phyloP scores from a whole-genome alignment of 2,888 invertebrate species.

The Quadroppia sp. region DNA sequence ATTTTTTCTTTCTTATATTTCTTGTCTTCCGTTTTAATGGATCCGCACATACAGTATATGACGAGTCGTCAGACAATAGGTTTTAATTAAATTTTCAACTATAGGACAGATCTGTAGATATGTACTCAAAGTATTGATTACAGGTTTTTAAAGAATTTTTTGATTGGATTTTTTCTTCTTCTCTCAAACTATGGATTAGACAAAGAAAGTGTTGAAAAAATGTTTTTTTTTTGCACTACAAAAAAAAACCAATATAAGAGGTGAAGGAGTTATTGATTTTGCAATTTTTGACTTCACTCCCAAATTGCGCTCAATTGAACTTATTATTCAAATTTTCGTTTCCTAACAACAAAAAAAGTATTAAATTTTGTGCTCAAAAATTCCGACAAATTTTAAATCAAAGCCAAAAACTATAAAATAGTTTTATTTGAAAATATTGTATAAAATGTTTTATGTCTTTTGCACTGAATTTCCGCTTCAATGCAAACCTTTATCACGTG shows the following conservation, averaged over 20 bases:
- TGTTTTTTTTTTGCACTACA: too few species aligned
- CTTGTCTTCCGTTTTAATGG: too few species aligned
- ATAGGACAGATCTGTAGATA: background rate
- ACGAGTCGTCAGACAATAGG: background rate
- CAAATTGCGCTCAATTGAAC: constrained; percentile 5
- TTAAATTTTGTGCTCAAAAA: background rate
- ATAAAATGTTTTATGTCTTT: constrained; percentile 12
- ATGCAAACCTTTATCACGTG: constrained; percentile 9
- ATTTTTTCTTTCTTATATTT: too few species aligned
- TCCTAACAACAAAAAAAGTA: background rate
- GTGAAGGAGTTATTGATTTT: background rate
- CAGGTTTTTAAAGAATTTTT: background rate
- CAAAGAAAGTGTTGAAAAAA: too few species aligned
- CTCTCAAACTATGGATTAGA: too few species aligned
- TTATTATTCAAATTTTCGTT: background rate
- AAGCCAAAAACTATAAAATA: background rate
- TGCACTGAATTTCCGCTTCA: background rate
- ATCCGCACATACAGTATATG: too few species aligned
- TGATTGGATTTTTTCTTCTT: too few species aligned
- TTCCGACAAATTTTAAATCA: background rate
- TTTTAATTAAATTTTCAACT: background rate
- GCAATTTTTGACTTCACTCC: background rate
- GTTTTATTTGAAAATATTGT: background rate
- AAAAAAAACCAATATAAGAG: background rate
- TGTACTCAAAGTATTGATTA: background rate